Conservation (phyloP, 1,140 invertebrate species). For the Drepana arcuata region DNA sequence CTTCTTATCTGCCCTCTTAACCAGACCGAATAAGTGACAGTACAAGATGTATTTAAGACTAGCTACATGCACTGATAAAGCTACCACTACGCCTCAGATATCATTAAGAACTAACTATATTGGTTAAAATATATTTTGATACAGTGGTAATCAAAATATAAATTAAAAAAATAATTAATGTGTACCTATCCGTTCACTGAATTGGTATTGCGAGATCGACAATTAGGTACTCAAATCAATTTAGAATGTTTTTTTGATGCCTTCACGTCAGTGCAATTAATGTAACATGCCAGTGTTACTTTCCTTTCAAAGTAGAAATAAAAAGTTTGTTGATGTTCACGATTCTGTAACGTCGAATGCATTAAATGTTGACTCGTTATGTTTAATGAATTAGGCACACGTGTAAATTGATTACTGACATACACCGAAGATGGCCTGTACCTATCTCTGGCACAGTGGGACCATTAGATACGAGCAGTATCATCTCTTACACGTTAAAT, state of each 20-base stretch:
- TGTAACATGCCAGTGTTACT: constrained; percentile 47
- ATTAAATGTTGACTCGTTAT: constrained; percentile 50
- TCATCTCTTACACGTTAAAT: background rate
- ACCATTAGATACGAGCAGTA: constrained; percentile 1
- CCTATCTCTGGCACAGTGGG: background rate
- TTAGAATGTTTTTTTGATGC: constrained; percentile 44
- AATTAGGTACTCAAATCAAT: constrained; percentile 60
- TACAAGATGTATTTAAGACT: constrained; percentile 2
- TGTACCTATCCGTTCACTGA: constrained; percentile 45
- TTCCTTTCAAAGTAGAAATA: constrained; percentile 43
- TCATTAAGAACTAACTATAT: too few species aligned
- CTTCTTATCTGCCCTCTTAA: constrained; percentile 26
- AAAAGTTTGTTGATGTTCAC: constrained; percentile 56
- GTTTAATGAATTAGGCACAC: constrained; percentile 50
- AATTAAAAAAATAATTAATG: constrained; percentile 43
- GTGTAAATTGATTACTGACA: constrained; percentile 39
- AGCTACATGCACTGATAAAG: too few species aligned
- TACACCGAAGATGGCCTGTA: constrained; percentile 8
- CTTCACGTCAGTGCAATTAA: constrained; percentile 45
- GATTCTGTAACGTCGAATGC: constrained; percentile 44
- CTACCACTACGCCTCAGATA: too few species aligned
- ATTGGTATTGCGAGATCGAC: constrained; percentile 40
- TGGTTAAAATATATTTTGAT: too few species aligned
- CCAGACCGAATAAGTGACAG: constrained; percentile 1
- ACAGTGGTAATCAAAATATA: too few species aligned